Percentiles rank a stretch among this genome's conserved stretches.
Evolutionary conservation across 2,888 invertebrate genomes (phyloP).

Genomic region (Deilephila elpenor): DNA sequence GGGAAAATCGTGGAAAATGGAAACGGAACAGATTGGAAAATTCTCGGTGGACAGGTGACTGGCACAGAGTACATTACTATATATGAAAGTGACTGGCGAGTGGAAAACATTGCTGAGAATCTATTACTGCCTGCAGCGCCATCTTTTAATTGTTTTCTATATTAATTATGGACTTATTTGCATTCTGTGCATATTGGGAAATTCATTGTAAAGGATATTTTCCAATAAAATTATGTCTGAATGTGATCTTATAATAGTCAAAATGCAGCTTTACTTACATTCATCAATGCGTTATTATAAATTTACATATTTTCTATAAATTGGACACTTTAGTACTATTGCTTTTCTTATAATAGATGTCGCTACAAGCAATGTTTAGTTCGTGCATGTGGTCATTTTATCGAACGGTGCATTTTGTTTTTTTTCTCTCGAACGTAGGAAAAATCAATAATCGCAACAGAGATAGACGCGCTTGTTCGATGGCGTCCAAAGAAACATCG

Average conservation of each 20-base stretch:
- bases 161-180: not conserved
- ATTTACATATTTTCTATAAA: not conserved
- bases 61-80: too few relatives aligned
- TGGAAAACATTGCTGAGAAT: not conserved
- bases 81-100: too few relatives aligned
- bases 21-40: not conserved
- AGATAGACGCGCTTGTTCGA: slow-evolving; percentile 11
- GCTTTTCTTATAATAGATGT: not conserved
- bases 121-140: not conserved
- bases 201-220: too few relatives aligned
- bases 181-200: too few relatives aligned
- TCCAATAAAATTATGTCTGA: too few relatives aligned
- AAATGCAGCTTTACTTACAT: not conserved
- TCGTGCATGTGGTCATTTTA: not conserved
- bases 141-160: slow-evolving; percentile 4
- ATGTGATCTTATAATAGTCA: too few relatives aligned
- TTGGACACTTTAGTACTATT: not conserved
- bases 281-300: not conserved
- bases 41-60: not conserved
- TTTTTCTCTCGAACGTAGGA: slow-evolving; percentile 1
- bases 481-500: slow-evolving; percentile 42
- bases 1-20: not conserved
- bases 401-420: slow-evolving; percentile 11
- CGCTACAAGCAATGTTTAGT: not conserved
- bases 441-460: not conserved